These are phyloP conservation scores for Cordilura impudica DNA, from an alignment of 2,888 invertebrate species.

Conservation along the genomic window DNA sequence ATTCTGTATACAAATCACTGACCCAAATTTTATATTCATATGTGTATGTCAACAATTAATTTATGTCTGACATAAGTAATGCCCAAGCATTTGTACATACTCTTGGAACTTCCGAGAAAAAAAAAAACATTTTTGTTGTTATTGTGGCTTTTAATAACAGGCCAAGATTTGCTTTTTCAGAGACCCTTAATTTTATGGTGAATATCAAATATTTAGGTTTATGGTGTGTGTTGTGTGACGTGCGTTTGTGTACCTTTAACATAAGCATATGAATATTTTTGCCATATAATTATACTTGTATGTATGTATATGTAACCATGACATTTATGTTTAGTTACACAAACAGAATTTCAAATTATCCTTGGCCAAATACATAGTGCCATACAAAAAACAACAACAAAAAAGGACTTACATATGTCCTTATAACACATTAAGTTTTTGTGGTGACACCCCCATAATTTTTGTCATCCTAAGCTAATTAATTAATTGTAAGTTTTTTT, in stretches of 20 bases:
- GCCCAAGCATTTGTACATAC: not conserved
- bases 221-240: not conserved
- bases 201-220: slow-evolving; percentile 30
- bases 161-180: slow-evolving; percentile 50
- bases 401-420: slow-evolving; percentile 25
- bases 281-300: slow-evolving; percentile 55
- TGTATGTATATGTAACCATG: slow-evolving; percentile 40
- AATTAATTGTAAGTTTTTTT: slow-evolving; percentile 72
- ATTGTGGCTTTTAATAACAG: slow-evolving; percentile 46
- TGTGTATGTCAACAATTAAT: slow-evolving; percentile 49
- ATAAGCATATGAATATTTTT: slow-evolving; percentile 55
- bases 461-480: slow-evolving; percentile 75
- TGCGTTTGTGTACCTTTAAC: slow-evolving; percentile 13
- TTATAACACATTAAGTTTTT: slow-evolving; percentile 36
- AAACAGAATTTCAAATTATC: slow-evolving; percentile 57
- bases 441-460: slow-evolving; percentile 70
- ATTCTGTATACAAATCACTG: slow-evolving; percentile 44
- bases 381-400: not conserved
- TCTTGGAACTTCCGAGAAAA: not conserved
- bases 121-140: slow-evolving; percentile 31
- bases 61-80: slow-evolving; percentile 33
- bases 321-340: slow-evolving; percentile 55
- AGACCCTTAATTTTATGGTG: slow-evolving; percentile 47
- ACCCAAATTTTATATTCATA: slow-evolving; percentile 53
- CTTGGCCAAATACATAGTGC: slow-evolving; percentile 27